Conservation (phyloP, 1,140 invertebrate genomes). For the Drosophila pandora region DNA sequence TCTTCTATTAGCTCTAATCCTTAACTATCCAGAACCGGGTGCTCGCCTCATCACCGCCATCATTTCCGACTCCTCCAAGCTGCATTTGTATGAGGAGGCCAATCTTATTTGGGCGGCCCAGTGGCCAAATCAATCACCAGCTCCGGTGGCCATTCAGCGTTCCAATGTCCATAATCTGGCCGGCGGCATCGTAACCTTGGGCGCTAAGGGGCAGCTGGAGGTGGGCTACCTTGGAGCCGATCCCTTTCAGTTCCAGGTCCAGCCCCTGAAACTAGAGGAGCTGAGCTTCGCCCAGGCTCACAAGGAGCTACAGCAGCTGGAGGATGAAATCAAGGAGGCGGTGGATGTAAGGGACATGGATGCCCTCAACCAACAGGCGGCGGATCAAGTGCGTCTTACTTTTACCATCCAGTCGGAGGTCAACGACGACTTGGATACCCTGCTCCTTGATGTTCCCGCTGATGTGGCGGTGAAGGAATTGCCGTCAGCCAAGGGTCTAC, state of each 20-base stretch:
- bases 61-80: slow-evolving; percentile 86
- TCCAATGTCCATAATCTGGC: slow-evolving; percentile 73
- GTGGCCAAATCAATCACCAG: slow-evolving; percentile 64
- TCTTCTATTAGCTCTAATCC: background rate
- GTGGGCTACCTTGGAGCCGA: slow-evolving; percentile 80
- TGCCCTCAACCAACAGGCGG: slow-evolving; percentile 69
- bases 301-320: slow-evolving; percentile 77
- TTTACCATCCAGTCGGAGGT: slow-evolving; percentile 57
- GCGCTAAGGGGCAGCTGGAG: slow-evolving; percentile 59
- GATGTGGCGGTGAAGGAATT: slow-evolving; percentile 75
- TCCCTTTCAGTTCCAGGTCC: slow-evolving; percentile 78
- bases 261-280: slow-evolving; percentile 67
- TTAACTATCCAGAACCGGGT: slow-evolving; percentile 83
- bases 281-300: slow-evolving; percentile 74
- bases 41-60: slow-evolving; percentile 86
- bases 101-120: slow-evolving; percentile 91
- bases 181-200: slow-evolving; percentile 72
- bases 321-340: slow-evolving; percentile 81
- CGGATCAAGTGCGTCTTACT: slow-evolving; percentile 67
- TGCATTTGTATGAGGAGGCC: slow-evolving; percentile 89
- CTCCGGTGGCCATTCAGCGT: slow-evolving; percentile 77
- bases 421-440: slow-evolving; percentile 64
- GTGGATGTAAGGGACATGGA: slow-evolving; percentile 77
- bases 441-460: slow-evolving; percentile 69
- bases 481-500: slow-evolving; percentile 57